phyloP scores from a whole-genome alignment of 30 jellyfish, hydroid and myxozoan species.

The Catostylus mosaicus region DNA sequence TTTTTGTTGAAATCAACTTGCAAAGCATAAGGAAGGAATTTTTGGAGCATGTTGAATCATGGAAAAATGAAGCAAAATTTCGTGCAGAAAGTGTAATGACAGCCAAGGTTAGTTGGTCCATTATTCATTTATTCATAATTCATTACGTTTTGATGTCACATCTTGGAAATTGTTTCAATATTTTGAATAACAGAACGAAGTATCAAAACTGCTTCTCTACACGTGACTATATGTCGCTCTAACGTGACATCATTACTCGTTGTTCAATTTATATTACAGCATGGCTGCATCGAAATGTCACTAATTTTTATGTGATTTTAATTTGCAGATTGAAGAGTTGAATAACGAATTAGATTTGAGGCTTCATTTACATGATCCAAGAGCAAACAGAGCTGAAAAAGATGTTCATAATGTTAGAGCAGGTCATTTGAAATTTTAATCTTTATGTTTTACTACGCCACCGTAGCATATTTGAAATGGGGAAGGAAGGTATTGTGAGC shows the following conservation, averaged over 20 bases:
- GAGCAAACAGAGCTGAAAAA: constrained; percentile 69
- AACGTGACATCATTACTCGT: no score
- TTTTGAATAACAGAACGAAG: no score
- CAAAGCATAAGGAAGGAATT: constrained; percentile 60
- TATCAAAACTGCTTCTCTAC: no score
- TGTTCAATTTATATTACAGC: no score
- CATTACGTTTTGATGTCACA: not conserved
- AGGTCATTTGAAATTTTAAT: constrained; percentile 58
- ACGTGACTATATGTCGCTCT: no score
- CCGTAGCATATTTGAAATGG: not conserved
- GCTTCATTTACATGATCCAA: constrained; percentile 90
- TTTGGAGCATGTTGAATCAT: constrained; percentile 71
- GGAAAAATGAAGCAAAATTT: constrained; percentile 54
- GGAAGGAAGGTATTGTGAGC: not conserved
- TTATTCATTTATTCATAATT: not conserved
- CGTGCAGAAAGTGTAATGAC: constrained; percentile 73
- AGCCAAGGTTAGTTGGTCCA: constrained; percentile 58
- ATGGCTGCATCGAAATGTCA: no score
- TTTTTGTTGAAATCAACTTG: no score
- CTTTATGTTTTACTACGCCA: no score
- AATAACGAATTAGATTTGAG: constrained; percentile 86
- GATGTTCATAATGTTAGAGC: constrained; percentile 90
- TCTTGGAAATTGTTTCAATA: not conserved
- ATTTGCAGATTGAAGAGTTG: constrained; percentile 66
- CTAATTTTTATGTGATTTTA: not conserved